phyloP scores from a whole-genome alignment of 2,797 vertebrate genomes.

The Pseudocheirus occidentalis region DNA sequence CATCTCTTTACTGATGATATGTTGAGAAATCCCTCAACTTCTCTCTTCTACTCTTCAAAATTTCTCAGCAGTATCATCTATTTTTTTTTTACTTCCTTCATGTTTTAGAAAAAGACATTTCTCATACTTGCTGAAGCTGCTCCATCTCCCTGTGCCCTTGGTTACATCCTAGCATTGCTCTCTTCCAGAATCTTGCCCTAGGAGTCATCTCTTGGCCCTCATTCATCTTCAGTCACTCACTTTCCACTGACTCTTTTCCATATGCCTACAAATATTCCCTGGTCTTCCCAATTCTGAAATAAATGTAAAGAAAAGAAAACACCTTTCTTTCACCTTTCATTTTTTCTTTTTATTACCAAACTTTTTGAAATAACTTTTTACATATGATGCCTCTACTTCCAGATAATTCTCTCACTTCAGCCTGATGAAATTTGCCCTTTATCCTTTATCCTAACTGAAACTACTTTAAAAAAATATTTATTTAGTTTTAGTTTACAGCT shows the following conservation, averaged over 20 bases:
- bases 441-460: background rate
- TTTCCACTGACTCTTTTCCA: background rate
- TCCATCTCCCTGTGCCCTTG: background rate
- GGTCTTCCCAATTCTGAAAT: background rate
- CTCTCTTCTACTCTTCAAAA: background rate
- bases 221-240: no score
- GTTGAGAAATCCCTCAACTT: background rate
- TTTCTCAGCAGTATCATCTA: background rate
- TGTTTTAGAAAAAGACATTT: no score
- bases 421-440: background rate
- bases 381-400: background rate
- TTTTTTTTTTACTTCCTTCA: background rate
- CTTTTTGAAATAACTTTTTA: background rate
- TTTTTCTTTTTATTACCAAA: background rate
- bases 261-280: background rate
- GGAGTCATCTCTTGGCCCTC: background rate
- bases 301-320: no score
- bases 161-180: background rate
- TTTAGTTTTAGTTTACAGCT: no score
- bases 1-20: background rate
- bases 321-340: no score
- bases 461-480: no score
- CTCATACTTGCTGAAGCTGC: no score
- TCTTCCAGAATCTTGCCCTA: background rate
- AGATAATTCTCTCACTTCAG: background rate